Percentiles rank a stretch among this genome's conserved stretches.
Evolutionary conservation across 2,888 invertebrate genomes (phyloP).

Genomic region (Stenchaetothrips biformis): DNA sequence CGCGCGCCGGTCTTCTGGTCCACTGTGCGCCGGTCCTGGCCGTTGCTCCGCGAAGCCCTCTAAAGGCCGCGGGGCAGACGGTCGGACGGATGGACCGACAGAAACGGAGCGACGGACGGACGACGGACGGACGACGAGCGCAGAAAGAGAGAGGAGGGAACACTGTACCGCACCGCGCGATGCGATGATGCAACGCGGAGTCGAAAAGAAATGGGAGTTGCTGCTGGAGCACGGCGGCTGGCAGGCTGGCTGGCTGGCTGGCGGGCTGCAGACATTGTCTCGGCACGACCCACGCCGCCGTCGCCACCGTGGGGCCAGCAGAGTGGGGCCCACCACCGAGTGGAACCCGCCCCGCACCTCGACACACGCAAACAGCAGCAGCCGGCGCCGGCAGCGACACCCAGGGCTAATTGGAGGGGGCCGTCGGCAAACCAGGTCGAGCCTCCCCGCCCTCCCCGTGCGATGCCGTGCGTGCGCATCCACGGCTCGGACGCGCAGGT

Average conservation of each 20-base stretch:
- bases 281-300: not conserved
- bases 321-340: not conserved
- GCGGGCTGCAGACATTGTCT: not conserved
- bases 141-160: not conserved
- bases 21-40: too few species aligned
- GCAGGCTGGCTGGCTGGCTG: not conserved
- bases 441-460: too few species aligned
- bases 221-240: not conserved
- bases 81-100: not conserved
- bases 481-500: too few species aligned
- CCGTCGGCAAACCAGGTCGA: too few species aligned
- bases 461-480: too few species aligned
- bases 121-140: not conserved
- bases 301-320: not conserved
- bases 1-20: too few species aligned
- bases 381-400: too few species aligned
- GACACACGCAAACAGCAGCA: not conserved
- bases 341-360: not conserved
- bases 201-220: conserved; percentile 21
- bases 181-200: conserved; percentile 11
- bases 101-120: not conserved
- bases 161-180: not conserved
- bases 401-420: too few species aligned
- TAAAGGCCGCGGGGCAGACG: too few species aligned
- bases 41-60: too few species aligned